These are phyloP conservation scores for Isichthys henryi DNA, from an alignment of 2,113 vertebrate genomes.

Conservation along the genomic window DNA sequence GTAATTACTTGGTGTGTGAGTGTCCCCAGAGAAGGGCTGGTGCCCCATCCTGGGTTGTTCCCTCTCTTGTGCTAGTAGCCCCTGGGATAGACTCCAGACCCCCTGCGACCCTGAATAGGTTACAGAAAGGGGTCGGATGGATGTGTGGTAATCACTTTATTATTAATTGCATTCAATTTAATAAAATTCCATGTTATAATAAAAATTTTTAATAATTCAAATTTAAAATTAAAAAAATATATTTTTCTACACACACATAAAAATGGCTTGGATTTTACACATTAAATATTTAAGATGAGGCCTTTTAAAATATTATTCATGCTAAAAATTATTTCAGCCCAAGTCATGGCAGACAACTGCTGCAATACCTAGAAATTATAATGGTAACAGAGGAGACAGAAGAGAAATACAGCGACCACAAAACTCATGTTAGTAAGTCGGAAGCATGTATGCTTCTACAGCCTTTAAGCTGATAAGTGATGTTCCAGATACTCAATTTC, in stretches of 20 bases:
- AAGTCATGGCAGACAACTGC: not conserved
- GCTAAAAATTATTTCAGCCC: not conserved
- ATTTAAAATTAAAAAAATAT: not conserved
- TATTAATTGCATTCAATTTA: not conserved
- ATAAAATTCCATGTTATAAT: not conserved
- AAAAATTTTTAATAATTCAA: not conserved
- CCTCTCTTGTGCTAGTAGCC: no score
- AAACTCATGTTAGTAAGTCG: not conserved
- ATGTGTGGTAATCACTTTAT: not conserved
- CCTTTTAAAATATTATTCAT: not conserved
- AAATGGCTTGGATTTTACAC: not conserved
- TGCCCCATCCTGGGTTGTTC: no score
- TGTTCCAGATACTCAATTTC: not conserved
- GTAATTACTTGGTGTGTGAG: not conserved
- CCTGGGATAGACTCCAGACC: no score
- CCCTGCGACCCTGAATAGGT: no score
- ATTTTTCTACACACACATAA: not conserved
- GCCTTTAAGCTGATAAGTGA: not conserved
- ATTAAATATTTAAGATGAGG: not conserved
- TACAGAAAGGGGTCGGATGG: no score
- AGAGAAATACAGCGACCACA: not conserved
- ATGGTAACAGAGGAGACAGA: not conserved
- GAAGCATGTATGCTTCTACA: not conserved
- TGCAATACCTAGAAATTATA: not conserved
- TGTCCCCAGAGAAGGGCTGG: no score